phyloP scores from a whole-genome alignment of 53 echinoderm and acorn worm species.

The Zoroaster sp. region DNA sequence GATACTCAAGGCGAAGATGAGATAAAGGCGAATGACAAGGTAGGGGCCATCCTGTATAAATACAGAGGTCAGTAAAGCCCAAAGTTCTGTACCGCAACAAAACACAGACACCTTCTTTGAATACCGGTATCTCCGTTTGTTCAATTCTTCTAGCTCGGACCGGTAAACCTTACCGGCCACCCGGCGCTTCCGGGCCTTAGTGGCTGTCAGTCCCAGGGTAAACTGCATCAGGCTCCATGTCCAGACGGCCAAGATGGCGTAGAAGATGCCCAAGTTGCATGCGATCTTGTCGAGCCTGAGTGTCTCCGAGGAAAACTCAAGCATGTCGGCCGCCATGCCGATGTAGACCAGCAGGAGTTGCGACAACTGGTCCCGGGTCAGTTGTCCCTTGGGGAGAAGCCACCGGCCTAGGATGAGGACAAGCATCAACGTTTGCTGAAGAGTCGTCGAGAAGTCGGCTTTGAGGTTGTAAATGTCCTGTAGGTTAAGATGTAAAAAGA shows the following conservation, averaged over 20 bases:
- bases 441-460: constrained; percentile 62
- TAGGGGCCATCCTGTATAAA: constrained; percentile 90
- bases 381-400: constrained; percentile 85
- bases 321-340: constrained; percentile 98
- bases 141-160: constrained; percentile 43
- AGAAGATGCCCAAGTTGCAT: constrained; percentile 63
- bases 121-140: constrained; percentile 23
- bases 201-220: constrained; percentile 83
- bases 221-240: constrained; percentile 90
- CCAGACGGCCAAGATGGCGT: constrained; percentile 80
- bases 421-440: constrained; percentile 91
- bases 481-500: not conserved
- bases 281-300: constrained; percentile 71
- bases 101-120: constrained; percentile 43
- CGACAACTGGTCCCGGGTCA: constrained; percentile 92
- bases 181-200: constrained; percentile 75
- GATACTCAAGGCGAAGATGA: constrained; percentile 72
- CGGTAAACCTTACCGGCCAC: constrained; percentile 59
- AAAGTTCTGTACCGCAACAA: constrained; percentile 89
- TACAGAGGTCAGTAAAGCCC: constrained; percentile 83
- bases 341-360: constrained; percentile 94
- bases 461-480: constrained; percentile 73
- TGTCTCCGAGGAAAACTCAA: constrained; percentile 91
- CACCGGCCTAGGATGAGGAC: constrained; percentile 85
- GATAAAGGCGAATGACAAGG: constrained; percentile 81